These are phyloP conservation scores for Tympanuchus pallidicinctus DNA, from an alignment of 2,113 vertebrate genomes.

Conservation along the genomic window DNA sequence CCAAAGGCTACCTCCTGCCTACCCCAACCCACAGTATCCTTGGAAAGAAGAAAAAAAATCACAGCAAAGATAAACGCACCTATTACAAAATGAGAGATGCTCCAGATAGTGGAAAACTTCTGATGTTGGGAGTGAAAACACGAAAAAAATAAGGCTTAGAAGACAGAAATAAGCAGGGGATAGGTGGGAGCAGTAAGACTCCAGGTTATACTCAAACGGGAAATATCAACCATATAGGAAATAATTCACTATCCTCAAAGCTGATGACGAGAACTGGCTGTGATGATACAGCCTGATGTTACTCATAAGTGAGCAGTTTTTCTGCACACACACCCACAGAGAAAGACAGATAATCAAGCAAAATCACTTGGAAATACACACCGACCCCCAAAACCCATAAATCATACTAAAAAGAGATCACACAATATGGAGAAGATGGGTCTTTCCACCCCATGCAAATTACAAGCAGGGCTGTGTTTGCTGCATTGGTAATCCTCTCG, in stretches of 20 bases:
- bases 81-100: rapidly evolving
- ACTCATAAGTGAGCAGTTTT: rapidly evolving
- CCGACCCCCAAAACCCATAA: neutral
- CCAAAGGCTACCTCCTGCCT: rapidly evolving
- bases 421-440: neutral
- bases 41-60: neutral
- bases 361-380: neutral
- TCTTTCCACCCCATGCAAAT: neutral
- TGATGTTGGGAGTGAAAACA: rapidly evolving
- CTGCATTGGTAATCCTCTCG: neutral
- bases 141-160: neutral
- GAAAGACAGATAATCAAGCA: neutral
- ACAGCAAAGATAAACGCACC: rapidly evolving
- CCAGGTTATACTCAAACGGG: neutral
- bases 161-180: neutral
- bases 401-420: neutral
- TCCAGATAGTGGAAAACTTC: neutral
- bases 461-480: neutral
- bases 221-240: neutral
- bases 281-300: neutral
- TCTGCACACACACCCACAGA: rapidly evolving
- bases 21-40: rapidly evolving
- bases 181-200: neutral
- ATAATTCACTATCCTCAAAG: neutral
- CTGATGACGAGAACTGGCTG: neutral